These are phyloP conservation scores for Emmelina monodactyla DNA, from an alignment of 2,888 invertebrate genomes.

Conservation along the genomic window DNA sequence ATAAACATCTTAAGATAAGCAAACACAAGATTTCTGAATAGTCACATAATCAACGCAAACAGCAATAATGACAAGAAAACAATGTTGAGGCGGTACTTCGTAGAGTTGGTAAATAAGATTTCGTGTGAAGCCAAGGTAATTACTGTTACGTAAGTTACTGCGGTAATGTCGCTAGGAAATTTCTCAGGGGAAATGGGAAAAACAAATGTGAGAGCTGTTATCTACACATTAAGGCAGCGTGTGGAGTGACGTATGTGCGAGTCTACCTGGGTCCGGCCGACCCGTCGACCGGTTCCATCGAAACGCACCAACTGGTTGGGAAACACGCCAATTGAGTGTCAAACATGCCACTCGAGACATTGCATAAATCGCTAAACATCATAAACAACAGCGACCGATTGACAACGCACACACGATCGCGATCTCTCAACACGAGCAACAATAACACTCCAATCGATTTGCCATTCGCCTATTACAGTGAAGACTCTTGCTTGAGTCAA, in stretches of 20 bases:
- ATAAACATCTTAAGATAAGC: no score
- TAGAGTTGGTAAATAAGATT: conserved; percentile 1
- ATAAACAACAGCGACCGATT: conserved; percentile 20
- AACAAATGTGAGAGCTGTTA: conserved; percentile 62
- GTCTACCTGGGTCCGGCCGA: conserved; percentile 29
- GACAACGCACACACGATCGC: conserved; percentile 9
- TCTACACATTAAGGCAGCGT: conserved; percentile 58
- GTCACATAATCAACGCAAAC: background rate
- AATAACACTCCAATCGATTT: conserved; percentile 14
- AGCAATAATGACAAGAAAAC: background rate
- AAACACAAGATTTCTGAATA: no score
- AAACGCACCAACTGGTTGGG: conserved; percentile 41
- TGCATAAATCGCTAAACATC: conserved; percentile 35
- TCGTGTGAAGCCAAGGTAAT: conserved; percentile 27
- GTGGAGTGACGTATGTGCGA: conserved; percentile 50
- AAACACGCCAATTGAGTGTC: conserved; percentile 50
- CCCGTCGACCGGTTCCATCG: conserved; percentile 35
- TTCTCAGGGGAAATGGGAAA: conserved; percentile 57
- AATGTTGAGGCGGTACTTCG: conserved; percentile 1
- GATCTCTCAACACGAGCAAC: conserved; percentile 19
- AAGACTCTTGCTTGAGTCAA: no score
- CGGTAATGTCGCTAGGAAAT: conserved; percentile 55
- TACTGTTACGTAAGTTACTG: conserved; percentile 43
- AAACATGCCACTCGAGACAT: conserved; percentile 37
- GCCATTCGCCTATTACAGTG: no score